Conservation (phyloP, 2,113 vertebrate species). For the Gnathonemus longibarbis region DNA sequence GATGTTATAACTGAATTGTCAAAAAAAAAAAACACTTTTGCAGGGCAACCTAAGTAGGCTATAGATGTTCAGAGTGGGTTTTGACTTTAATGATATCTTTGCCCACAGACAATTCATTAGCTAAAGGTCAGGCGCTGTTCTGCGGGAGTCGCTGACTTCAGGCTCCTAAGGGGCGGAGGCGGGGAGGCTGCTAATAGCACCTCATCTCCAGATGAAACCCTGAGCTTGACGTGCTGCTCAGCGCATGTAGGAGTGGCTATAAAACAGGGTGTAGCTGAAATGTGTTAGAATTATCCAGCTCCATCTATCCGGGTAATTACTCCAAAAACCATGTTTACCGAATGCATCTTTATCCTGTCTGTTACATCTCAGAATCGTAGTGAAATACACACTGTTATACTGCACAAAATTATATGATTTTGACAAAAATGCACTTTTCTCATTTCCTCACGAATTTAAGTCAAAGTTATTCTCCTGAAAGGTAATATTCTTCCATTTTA, state of each 20-base stretch:
- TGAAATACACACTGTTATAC: not conserved
- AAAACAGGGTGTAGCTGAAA: not conserved
- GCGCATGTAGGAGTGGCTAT: too few relatives aligned
- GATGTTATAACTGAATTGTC: not conserved
- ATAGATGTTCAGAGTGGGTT: not conserved
- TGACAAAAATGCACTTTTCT: not conserved
- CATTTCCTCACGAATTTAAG: not conserved
- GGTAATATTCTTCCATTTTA: not conserved
- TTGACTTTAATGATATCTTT: not conserved
- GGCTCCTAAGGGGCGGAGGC: not conserved
- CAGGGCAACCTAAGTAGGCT: not conserved
- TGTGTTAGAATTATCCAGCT: not conserved
- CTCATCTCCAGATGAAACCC: not conserved
- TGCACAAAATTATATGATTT: not conserved
- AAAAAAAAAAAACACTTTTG: not conserved
- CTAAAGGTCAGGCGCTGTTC: not conserved
- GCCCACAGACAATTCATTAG: not conserved
- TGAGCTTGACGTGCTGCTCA: not conserved
- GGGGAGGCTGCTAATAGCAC: not conserved
- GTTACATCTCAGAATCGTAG: not conserved
- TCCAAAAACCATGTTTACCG: not conserved
- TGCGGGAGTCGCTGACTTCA: not conserved
- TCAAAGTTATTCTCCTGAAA: not conserved
- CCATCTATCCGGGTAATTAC: not conserved
- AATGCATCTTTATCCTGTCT: not conserved